A percentile compares a stretch with the other conserved stretches of the same genome.
These are phyloP conservation scores for Oryzias dopingdopingensis DNA, from an alignment of 2,797 vertebrate genomes.

Conservation along the genomic window DNA sequence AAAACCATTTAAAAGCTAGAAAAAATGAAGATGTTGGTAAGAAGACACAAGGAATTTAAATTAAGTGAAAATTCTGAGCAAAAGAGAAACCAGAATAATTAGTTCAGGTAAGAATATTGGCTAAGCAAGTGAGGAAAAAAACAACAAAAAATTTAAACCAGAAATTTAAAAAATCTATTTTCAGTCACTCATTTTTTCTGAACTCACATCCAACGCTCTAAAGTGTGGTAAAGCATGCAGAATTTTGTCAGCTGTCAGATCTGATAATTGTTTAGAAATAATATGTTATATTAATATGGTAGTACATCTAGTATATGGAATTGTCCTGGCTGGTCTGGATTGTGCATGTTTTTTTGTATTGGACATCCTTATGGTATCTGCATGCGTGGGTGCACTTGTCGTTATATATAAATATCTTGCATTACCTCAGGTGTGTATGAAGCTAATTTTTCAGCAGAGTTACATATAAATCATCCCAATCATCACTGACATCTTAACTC, in stretches of 20 bases:
- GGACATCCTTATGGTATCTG: slow-evolving; percentile 5
- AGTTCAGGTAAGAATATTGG: no score
- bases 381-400: slow-evolving; percentile 26
- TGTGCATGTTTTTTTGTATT: slow-evolving; percentile 4
- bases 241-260: not conserved
- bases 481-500: slow-evolving; percentile 49
- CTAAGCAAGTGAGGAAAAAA: no score
- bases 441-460: slow-evolving; percentile 48
- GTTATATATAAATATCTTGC: slow-evolving; percentile 29
- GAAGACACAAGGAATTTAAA: no score
- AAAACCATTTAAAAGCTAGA: no score
- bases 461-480: slow-evolving; percentile 54
- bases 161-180: not conserved
- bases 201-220: not conserved
- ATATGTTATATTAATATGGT: slow-evolving; percentile 4
- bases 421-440: slow-evolving; percentile 52
- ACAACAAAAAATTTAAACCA: no score
- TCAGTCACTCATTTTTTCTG: not conserved
- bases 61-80: no score
- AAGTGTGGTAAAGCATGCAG: not conserved
- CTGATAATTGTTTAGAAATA: not conserved
- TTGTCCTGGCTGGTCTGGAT: slow-evolving; percentile 21
- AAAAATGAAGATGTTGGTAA: no score
- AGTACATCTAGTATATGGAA: slow-evolving; percentile 8
- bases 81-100: no score